Evolutionary conservation across 1,140 invertebrate genomes (phyloP).

Genomic region (Atta cephalotes): DNA sequence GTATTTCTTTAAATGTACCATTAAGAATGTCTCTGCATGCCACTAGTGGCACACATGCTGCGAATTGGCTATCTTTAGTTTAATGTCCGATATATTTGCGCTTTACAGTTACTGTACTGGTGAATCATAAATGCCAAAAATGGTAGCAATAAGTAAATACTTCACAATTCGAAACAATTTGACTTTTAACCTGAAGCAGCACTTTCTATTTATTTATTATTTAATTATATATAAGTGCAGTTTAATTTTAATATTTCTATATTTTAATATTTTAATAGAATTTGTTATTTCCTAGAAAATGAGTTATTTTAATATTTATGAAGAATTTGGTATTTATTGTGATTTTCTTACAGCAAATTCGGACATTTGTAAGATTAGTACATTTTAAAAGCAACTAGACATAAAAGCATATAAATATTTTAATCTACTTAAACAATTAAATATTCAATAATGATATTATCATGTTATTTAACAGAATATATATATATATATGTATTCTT

Average conservation of each 20-base stretch:
- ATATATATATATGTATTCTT: no score
- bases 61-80: no score
- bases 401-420: no score
- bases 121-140: neutral
- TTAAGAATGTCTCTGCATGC: no score
- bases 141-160: neutral
- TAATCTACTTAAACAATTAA: no score
- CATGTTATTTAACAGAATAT: no score
- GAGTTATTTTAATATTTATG: neutral
- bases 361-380: no score
- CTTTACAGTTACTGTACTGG: neutral
- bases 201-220: slow-evolving; percentile 1
- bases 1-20: no score
- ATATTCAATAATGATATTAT: no score
- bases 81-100: neutral
- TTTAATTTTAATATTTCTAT: slow-evolving; percentile 8
- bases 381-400: no score
- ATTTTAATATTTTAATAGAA: slow-evolving; percentile 8
- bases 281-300: neutral
- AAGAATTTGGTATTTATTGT: neutral
- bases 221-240: neutral
- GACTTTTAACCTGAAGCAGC: neutral
- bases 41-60: no score
- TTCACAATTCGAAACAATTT: neutral
- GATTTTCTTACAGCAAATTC: neutral